A percentile compares a stretch with the other conserved stretches of the same genome.
Conservation (phyloP, 2,113 vertebrate genomes). For the Macrotis lagotis region DNA sequence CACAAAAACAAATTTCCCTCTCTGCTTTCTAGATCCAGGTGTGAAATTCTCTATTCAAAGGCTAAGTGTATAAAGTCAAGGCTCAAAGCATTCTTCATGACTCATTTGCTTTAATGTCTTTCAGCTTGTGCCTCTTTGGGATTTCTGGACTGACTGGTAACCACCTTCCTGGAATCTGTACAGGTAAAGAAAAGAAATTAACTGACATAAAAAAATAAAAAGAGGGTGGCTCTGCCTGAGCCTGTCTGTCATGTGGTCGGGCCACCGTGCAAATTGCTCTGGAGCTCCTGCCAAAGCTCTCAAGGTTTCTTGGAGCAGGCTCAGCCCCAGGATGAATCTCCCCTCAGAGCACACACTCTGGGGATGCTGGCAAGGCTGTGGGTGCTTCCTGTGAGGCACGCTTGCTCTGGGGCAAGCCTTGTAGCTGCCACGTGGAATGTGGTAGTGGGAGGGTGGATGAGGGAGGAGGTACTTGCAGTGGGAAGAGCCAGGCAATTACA, state of each 20-base stretch:
- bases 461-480: neutral
- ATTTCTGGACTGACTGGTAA: conserved; percentile 69
- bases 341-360: neutral
- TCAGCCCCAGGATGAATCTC: neutral
- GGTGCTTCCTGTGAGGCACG: neutral
- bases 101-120: conserved; percentile 70
- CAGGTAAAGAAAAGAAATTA: conserved; percentile 69
- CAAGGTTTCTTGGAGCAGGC: conserved; percentile 65
- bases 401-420: neutral
- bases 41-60: conserved; percentile 63
- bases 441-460: neutral
- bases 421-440: neutral
- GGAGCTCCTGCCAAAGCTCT: conserved; percentile 20
- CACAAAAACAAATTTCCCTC: neutral
- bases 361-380: conserved; percentile 14
- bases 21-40: conserved; percentile 46
- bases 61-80: conserved; percentile 62
- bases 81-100: conserved; percentile 65
- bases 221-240: conserved; percentile 64
- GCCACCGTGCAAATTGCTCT: neutral
- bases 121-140: conserved; percentile 57
- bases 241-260: conserved; percentile 77
- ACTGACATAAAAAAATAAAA: conserved; percentile 50
- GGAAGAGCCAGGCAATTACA: neutral
- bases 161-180: conserved; percentile 69